Evolutionary conservation across 2,888 invertebrate species (phyloP), one percentile per base, ranked within the genome.

Genomic region (Erynnis tages): DNA sequence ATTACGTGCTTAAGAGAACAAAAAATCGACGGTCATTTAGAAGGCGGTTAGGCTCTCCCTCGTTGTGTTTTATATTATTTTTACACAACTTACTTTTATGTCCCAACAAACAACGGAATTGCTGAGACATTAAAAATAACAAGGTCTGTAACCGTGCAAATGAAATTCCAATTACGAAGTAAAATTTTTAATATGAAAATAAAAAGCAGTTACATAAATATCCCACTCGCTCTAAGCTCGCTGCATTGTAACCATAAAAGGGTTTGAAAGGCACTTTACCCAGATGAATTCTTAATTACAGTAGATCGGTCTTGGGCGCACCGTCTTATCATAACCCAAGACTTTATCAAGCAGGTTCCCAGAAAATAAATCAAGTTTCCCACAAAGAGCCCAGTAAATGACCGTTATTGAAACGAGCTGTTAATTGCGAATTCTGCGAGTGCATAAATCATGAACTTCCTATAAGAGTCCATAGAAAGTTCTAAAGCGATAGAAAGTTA

Each of bases 401-500:
- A 25, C 8, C 7, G 29, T 63, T 76, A 73, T 73, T 67, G 65
- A 68, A 65, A 59, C 54, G 62, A 61, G 67, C 72, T 69, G 69
- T 59, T 66, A 61, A 64, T 66, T 63, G 60, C 57, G 23, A 23
- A 65, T 69, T 67, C 58, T 64, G 66, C 64, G 52, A 58, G 54
- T 62, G 65, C 61, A 63, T 65, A 61, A 57, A 59, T 62, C 62
- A 58, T 19, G 27, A 11, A 14, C 21, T 8, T 2, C 23, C 13
- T 29, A 21, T 27, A 25, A 35, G 43, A 49, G 40, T 43, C 43
- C 21, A 50, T 35, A 46, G 50, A 50, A 50, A 50, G 8, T 54
- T 54, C 32, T 34, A 38, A 54, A 64, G 65, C 66, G 64, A 62
- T 68, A 65, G 70, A 73, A 78, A 74, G 71, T 68, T 69, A 21